phyloP scores from a whole-genome alignment of 2,797 vertebrate species.

The Amazona ochrocephala region DNA sequence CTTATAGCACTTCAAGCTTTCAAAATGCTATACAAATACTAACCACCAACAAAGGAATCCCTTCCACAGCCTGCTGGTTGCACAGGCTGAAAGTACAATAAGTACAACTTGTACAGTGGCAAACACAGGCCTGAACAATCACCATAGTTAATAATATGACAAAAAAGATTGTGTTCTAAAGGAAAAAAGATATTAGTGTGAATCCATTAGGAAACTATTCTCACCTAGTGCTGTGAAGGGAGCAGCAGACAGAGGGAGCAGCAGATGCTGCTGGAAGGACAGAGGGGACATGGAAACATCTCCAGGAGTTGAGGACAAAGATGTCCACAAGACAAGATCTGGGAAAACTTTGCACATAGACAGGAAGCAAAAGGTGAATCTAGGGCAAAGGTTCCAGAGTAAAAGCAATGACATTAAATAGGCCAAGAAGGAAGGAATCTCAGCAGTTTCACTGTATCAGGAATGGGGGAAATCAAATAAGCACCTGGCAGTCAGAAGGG shows the following conservation, averaged over 20 bases:
- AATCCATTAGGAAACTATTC: not conserved
- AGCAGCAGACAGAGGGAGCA: not conserved
- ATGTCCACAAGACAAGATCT: not conserved
- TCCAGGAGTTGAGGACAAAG: not conserved
- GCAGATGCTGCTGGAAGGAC: not conserved
- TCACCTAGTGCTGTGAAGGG: not conserved
- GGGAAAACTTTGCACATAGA: not conserved
- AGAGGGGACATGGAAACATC: not conserved
- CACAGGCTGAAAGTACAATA: not conserved
- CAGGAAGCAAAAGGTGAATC: not conserved
- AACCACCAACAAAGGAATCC: constrained; percentile 32
- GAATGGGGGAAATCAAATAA: not conserved
- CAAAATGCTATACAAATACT: constrained; percentile 33
- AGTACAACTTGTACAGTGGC: not conserved
- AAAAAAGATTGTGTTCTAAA: not conserved
- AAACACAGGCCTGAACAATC: constrained; percentile 1
- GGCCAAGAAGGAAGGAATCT: not conserved
- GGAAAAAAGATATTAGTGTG: not conserved
- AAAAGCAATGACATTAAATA: not conserved
- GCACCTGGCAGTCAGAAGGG: fast-evolving
- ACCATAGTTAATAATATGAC: fast-evolving
- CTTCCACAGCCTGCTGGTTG: constrained; percentile 1
- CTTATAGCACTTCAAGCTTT: constrained; percentile 9
- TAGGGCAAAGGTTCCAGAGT: not conserved
- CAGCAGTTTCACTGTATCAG: not conserved